Percentiles rank a stretch among this genome's conserved stretches.
These are phyloP conservation scores for Alethe castanea DNA, from an alignment of 2,113 vertebrate species.

Conservation along the genomic window DNA sequence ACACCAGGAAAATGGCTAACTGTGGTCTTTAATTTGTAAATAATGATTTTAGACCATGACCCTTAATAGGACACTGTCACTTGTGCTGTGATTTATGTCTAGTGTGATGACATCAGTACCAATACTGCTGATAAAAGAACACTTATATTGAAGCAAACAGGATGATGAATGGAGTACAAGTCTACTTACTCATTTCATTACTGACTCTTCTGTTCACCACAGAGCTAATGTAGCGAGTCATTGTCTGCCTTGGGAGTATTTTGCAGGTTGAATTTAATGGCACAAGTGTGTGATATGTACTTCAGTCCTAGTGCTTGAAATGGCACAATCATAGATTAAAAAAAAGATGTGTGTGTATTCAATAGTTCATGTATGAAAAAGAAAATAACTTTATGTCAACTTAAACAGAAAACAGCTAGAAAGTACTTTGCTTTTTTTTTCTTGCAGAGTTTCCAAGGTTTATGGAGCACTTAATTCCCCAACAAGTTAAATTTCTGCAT, in stretches of 20 bases:
- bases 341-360: background rate
- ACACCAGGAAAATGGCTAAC: constrained; percentile 71
- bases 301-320: constrained; percentile 72
- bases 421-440: background rate
- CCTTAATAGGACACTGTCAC: constrained; percentile 96
- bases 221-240: constrained; percentile 97
- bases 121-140: constrained; percentile 96
- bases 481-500: background rate
- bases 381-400: background rate
- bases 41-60: constrained; percentile 88
- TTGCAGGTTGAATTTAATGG: constrained; percentile 90
- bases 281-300: constrained; percentile 78
- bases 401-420: background rate
- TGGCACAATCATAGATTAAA: background rate
- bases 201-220: constrained; percentile 81
- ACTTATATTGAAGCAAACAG: constrained; percentile 97
- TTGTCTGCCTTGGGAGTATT: constrained; percentile 82
- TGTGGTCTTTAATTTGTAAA: constrained; percentile 89
- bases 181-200: constrained; percentile 97
- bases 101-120: constrained; percentile 90
- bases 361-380: background rate
- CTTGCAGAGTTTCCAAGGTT: background rate
- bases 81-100: constrained; percentile 94
- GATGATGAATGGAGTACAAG: constrained; percentile 98
- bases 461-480: background rate